Evolutionary conservation across 2,113 vertebrate species (phyloP).

Genomic region (Lucifuga dentata): DNA sequence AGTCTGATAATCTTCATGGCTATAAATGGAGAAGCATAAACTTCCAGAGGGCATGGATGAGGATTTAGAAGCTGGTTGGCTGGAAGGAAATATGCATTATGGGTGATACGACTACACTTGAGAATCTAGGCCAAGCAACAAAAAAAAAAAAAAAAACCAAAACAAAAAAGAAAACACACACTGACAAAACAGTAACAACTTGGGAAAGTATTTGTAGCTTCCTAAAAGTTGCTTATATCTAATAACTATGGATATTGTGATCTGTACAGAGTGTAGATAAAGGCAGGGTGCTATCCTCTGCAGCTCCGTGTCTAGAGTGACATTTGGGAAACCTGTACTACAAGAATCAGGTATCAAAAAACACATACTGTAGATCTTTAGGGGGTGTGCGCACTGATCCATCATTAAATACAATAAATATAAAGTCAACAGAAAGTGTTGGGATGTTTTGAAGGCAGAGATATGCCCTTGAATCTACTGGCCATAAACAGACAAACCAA

Average conservation of each 20-base stretch:
- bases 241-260: slow-evolving; percentile 5
- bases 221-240: slow-evolving; percentile 16
- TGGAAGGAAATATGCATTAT: slow-evolving; percentile 58
- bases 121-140: slow-evolving; percentile 60
- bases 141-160: too few relatives aligned
- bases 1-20: slow-evolving; percentile 63
- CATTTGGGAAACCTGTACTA: slow-evolving; percentile 12
- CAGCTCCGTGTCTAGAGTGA: background rate
- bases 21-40: slow-evolving; percentile 65
- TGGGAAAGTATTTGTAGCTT: slow-evolving; percentile 45
- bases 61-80: slow-evolving; percentile 55
- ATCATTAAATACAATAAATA: background rate
- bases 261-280: slow-evolving; percentile 1
- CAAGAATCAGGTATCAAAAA: slow-evolving; percentile 4
- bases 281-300: background rate
- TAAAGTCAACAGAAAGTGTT: slow-evolving; percentile 5
- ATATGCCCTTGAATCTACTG: background rate
- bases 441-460: background rate
- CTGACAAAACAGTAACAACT: too few relatives aligned
- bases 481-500: slow-evolving; percentile 1
- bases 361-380: background rate
- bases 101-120: slow-evolving; percentile 59
- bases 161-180: too few relatives aligned
- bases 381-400: slow-evolving; percentile 1
- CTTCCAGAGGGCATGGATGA: slow-evolving; percentile 44